These are phyloP conservation scores for Bellardia pandia DNA, from an alignment of 2,888 invertebrate species.

Conservation along the genomic window DNA sequence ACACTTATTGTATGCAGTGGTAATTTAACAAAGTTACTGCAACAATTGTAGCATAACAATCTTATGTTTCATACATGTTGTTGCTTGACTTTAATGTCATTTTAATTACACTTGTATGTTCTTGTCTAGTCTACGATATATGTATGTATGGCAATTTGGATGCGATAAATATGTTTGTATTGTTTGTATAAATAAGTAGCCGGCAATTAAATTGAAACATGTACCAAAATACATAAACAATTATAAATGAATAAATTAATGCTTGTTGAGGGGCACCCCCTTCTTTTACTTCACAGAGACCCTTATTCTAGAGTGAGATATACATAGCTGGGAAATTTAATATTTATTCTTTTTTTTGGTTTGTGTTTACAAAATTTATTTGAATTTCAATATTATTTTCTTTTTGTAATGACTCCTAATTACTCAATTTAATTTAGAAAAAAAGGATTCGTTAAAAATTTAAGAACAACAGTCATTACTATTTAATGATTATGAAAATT, in stretches of 20 bases:
- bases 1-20: neutral
- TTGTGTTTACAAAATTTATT: neutral
- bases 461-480: too few species aligned
- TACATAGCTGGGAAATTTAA: neutral
- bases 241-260: neutral
- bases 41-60: constrained; percentile 63
- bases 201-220: constrained; percentile 40
- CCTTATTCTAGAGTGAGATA: neutral
- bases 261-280: constrained; percentile 6
- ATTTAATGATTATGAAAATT: neutral
- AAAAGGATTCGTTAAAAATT: neutral
- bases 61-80: constrained; percentile 22
- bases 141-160: neutral
- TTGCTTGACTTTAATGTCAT: constrained; percentile 36
- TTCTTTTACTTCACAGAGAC: neutral
- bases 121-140: neutral
- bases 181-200: neutral
- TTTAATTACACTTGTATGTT: constrained; percentile 46
- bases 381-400: neutral
- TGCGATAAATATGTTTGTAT: constrained; percentile 9
- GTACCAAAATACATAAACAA: constrained; percentile 18
- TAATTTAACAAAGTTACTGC: constrained; percentile 47
- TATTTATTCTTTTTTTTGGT: neutral
- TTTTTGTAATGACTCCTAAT: neutral
- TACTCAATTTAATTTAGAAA: constrained; percentile 2